Evolutionary conservation across 2,113 vertebrate species (phyloP), one percentile per base, ranked within the genome.

Genomic region (Pelmatolapia mariae): DNA sequence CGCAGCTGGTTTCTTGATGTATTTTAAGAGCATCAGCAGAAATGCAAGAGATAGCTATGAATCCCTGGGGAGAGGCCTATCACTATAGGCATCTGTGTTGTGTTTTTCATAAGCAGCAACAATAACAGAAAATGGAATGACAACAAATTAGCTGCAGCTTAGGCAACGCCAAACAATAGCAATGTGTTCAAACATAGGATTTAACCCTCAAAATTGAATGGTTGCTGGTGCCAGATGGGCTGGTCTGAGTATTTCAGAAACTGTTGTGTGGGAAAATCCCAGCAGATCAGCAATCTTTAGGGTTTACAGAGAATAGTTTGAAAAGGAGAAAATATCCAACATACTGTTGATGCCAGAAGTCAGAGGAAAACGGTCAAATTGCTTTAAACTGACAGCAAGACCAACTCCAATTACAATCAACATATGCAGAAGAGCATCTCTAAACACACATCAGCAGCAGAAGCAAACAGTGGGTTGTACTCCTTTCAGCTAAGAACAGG

Each of bases 21-120:
- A 86, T 95, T 96, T 94, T 92, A 91, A 90, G 71, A 93, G 88
- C 94, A 93, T 96, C 92, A 96, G 90, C 93, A 96, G 90, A 97
- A 97, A 97, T 80, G 91, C 68, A 96, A 95, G 92, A 93, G 24
- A 84, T 24, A 38, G 57, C 94, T 89, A 90, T 12, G 7, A 73
- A 91, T 87, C 95, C 87, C 92, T 53, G 31, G 78, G 90, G 89
- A 96, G 81, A 45, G 50, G 87, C 90, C 68, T 87, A 36, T 86
- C 66, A 59, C 31, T 89, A 93, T 95, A 97, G 95, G 96, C 89
- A 96, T 93, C 95, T 85, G 87, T 80, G 43, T 66, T 81, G 85
- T 87, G 85, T 86, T 84, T 43, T 94, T 95, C 73, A 90, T 80
- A 89, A 47, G 86, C 45, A n/a, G 26, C 56, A 90, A 59, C 89